Percentiles rank a stretch among this genome's conserved stretches.
Conservation (phyloP, 2,888 invertebrate species). For the Dyspetes luteomarginatus region DNA sequence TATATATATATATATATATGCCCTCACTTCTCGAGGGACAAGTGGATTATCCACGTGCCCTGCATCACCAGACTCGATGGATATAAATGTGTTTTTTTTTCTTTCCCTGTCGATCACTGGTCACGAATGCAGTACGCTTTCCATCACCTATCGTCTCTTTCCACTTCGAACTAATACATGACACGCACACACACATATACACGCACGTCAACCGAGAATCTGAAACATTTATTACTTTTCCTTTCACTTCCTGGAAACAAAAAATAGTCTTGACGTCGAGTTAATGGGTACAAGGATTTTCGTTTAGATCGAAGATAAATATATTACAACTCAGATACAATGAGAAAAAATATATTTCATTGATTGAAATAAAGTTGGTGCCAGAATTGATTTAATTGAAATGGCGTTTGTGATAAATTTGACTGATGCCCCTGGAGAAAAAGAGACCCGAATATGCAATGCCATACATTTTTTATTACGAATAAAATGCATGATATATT, state of each 20-base stretch:
- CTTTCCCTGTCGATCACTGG: constrained; percentile 65
- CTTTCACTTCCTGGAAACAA: constrained; percentile 16
- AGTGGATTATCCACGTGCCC: constrained; percentile 73
- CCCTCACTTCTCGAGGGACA: constrained; percentile 66
- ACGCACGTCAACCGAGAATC: neutral
- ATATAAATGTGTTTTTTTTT: constrained; percentile 59
- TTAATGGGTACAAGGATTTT: constrained; percentile 13
- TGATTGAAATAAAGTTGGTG: too few species aligned
- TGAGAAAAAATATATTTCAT: too few species aligned
- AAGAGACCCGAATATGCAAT: too few species aligned
- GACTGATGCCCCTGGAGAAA: too few species aligned
- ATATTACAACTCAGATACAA: neutral
- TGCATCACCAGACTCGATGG: constrained; percentile 42
- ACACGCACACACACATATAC: too few species aligned
- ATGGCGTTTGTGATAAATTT: too few species aligned
- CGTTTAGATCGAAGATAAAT: neutral
- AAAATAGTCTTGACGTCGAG: constrained; percentile 15
- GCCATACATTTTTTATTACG: too few species aligned
- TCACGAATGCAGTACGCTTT: constrained; percentile 63
- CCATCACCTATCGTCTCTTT: constrained; percentile 10
- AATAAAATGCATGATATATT: too few species aligned
- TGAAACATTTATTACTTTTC: constrained; percentile 50
- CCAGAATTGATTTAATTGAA: too few species aligned
- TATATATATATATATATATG: neutral
- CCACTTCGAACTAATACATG: neutral